These are phyloP conservation scores for Tachyglossus aculeatus DNA, from an alignment of 2,797 vertebrate genomes.

Conservation along the genomic window DNA sequence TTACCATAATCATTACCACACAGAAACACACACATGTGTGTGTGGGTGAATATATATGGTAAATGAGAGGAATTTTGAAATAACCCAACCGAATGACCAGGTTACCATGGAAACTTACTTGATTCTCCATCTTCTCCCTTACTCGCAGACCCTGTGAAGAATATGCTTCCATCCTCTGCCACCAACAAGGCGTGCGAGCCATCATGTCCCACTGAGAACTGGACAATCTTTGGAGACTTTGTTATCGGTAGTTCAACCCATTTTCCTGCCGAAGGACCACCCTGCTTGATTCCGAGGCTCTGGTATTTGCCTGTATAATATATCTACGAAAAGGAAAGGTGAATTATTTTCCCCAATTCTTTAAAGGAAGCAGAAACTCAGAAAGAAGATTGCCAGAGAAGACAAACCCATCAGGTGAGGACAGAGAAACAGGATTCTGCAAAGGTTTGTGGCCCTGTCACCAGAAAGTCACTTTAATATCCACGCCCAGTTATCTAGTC, in stretches of 20 bases:
- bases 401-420: no score
- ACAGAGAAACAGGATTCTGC: no score
- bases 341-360: background rate
- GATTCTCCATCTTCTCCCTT: constrained; percentile 99
- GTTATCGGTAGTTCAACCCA: constrained; percentile 98
- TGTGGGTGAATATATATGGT: background rate
- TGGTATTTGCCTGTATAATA: constrained; percentile 99
- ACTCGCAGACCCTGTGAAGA: constrained; percentile 97
- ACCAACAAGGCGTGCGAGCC: constrained; percentile 96
- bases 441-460: no score
- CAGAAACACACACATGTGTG: no score
- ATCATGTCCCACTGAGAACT: constrained; percentile 97
- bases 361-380: background rate
- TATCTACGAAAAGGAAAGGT: constrained; percentile 74
- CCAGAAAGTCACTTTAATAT: no score
- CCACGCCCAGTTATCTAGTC: no score
- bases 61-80: background rate
- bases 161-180: constrained; percentile 96
- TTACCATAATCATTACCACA: background rate
- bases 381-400: no score
- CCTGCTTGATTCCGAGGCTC: constrained; percentile 98
- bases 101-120: constrained; percentile 77
- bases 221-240: constrained; percentile 96
- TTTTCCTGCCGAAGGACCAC: constrained; percentile 95
- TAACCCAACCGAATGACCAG: background rate